Evolutionary conservation across 2,888 invertebrate genomes (phyloP), one percentile per base, ranked within the genome.

Genomic region (Volucella bombylans): DNA sequence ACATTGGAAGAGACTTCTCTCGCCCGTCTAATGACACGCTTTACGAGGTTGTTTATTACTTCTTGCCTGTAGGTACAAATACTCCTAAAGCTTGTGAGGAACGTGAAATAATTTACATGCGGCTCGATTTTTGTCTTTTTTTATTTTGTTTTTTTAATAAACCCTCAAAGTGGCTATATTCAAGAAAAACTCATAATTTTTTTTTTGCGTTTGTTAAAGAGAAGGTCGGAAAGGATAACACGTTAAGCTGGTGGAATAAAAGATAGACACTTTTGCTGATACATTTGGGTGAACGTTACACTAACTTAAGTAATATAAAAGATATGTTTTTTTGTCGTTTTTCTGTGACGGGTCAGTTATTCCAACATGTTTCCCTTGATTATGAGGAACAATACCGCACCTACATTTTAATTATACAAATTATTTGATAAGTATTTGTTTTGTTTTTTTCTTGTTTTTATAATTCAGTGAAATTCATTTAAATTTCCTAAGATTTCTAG

Each of bases 11-110:
- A 43, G 18, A 15, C 4, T 45, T 50, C 8, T 59, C 50, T 50
- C 38, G 50, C 50, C n/a, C 38, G 52, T 59, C 71, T 79, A 72
- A 79, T 79, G 71, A 65, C 78, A 81, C 62, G 69, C 52, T 69
- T 69, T 64, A 81, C 76, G 69, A 47, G 15, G 64, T 59, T 69
- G 62, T 81, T 81, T 81, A 81, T 76, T 59, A 61, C 76, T 62
- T 64, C 50, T 43, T 61, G 31, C 49, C 57, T 38, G 49, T 4
- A 11, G 18, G 61, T 14, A 62, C n/a, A 41, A 61, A 49, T 68
- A 11, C 61, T 15, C 18, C 38, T 10, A 39, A 47, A 41, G 67
- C 62, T 69, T 8, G 55, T 14, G 39, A 10, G 39, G 50, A 69
- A 71, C 64, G 43, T 69, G 55, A 49, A 64, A 47, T 69, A 69